Conservation (phyloP, 2,797 vertebrate genomes). For the Myotis pilosus region DNA sequence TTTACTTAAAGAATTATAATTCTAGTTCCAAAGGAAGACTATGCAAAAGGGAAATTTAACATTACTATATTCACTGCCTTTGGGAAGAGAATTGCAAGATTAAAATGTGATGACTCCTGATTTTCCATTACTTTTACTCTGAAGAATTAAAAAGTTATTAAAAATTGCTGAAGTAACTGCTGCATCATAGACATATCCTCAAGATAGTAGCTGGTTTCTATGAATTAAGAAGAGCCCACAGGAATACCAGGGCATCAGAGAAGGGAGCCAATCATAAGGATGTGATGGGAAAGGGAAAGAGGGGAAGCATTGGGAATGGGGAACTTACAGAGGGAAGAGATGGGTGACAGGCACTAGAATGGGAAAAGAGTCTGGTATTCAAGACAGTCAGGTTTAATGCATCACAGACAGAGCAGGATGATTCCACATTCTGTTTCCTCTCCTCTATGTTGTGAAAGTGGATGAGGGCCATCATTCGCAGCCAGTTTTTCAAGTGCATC, state of each 20-base stretch:
- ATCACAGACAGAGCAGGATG: not conserved
- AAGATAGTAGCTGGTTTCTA: slow-evolving; percentile 29
- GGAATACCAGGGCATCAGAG: not conserved
- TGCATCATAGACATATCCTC: slow-evolving; percentile 2
- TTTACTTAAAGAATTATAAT: not conserved
- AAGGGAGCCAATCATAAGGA: not conserved
- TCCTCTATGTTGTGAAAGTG: slow-evolving; percentile 4
- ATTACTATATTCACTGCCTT: not conserved
- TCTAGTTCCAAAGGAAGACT: not conserved
- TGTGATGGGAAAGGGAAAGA: not conserved
- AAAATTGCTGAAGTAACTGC: slow-evolving; percentile 28
- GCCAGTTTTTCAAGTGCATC: slow-evolving; percentile 59
- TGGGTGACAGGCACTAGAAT: not conserved
- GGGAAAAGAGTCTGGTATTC: not conserved
- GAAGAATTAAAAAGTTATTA: not conserved
- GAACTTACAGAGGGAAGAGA: not conserved
- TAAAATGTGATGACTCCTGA: not conserved
- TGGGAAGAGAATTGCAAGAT: slow-evolving; percentile 7
- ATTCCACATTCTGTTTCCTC: not conserved
- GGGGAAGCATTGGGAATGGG: not conserved
- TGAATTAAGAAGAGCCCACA: not conserved
- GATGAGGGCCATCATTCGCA: slow-evolving; percentile 37
- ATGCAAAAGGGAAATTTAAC: not conserved
- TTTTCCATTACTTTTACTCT: not conserved
- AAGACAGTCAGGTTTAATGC: not conserved